Evolutionary conservation across 2,113 vertebrate genomes (phyloP), one percentile per base, ranked within the genome.

Genomic region (Apodemus speciosus): DNA sequence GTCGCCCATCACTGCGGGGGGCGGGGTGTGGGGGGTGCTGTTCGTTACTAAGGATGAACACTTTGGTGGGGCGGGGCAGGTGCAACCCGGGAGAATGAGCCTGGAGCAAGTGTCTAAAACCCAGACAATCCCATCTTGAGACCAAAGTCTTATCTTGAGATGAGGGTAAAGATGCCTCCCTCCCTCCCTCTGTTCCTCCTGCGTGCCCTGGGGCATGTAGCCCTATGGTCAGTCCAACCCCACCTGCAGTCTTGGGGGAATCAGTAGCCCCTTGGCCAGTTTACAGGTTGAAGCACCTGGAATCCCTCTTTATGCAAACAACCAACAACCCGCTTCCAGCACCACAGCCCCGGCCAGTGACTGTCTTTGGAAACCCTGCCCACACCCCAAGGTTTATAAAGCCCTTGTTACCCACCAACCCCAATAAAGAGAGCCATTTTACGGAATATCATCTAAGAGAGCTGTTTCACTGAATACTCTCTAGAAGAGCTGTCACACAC

Each of bases 1-100:
- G 49, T 9, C 5, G 0, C 4, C 30, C 0, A 0, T 27, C 56
- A 38, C 51, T 51, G 27, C 56, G 1, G 0, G 20, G 53, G 62
- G 11, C 5, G 11, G 27, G 62, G 11, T 5, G 27, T 11, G 62
- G 11, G 27, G 11, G 43, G 43, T 46, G 43, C 6, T 66, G 16
- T 25, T 87, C 43, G 2, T 7, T 0, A 5, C 25, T 14, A 69
- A 56, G 79, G 56, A 60, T 0, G 4, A 3, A 9, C 15, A 66
- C 64, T 66, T 66, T 66, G 64, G 30, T 15, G 64, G 30, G 64
- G 23, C 2, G 23, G 5, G 30, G 30, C 25, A 66, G 13, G 62
- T 66, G 32, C 32, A 66, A 66, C 30, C 27, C 0, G 30, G 62
- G 35, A 38, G 35, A 20, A 69, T 16, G 1, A 3, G 18, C 35